Base-by-base conservation (phyloP, 1,140 invertebrate genomes). In the Zophobas atratus region DNA sequence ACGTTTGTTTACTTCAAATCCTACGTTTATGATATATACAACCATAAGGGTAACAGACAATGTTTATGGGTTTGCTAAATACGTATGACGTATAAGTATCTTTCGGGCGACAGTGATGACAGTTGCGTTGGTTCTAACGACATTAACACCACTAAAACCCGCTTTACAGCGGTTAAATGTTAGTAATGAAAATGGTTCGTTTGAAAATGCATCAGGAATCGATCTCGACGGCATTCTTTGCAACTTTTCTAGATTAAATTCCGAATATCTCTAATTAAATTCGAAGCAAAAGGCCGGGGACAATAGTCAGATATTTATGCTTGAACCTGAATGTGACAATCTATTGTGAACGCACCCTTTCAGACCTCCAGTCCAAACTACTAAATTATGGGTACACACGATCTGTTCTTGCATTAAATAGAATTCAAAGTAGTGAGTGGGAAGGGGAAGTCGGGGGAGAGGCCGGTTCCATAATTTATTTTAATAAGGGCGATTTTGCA, bases 241-340 rank as follows among this genome's bases (percentile, higher is more conserved):
- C 39, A 39, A 41, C n/a, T 67, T 67, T 67, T 67, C 60, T 36
- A 67, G 60, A 67, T 76, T 56, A 76, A 79, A 76, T 76, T 76
- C 77, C 73, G 55, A 63, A 73, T 70, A 79, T 79, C 74, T 77
- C 75, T 77, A 79, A 79, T 79, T 79, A 79, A 79, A 74, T 79
- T 70, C 75, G 20, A 35, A 34, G 53, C 48, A 60, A 79, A 76
- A 75, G 78, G 67, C 36, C 41, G 6, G 20, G 70, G 48, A 79
- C 76, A 79, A 79, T 79, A 72, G 67, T 70, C 33, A 77, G 75
- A 73, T 79, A 79, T 79, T 79, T 79, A 79, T 79, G 78, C 76
- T 56, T 46, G 51, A 60, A 75, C 49, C 78, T 79, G 78, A 74
- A 79, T 79, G 78, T 79, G 78, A 79, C 78, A 79, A 79, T 77